Percentiles rank a stretch among this genome's conserved stretches.
phyloP scores from a whole-genome alignment of 2,888 invertebrate genomes.

The Frankliniella intonsa region DNA sequence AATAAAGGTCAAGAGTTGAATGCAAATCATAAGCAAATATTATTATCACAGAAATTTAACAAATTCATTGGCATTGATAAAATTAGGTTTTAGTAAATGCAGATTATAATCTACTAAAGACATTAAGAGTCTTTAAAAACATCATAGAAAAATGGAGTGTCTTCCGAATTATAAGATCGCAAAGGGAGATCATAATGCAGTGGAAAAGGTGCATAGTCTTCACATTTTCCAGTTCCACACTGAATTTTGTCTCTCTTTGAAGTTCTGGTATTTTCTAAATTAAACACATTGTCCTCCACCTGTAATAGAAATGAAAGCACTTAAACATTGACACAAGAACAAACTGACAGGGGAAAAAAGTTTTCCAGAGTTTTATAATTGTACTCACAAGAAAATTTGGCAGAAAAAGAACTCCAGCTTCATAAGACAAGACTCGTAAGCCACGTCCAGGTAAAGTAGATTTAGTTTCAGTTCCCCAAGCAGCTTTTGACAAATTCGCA shows the following conservation, averaged over 20 bases:
- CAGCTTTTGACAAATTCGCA: constrained; percentile 94
- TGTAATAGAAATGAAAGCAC: constrained; percentile 33
- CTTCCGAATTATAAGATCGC: constrained; percentile 61
- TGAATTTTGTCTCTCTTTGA: constrained; percentile 43
- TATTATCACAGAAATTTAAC: background rate
- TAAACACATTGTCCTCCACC: constrained; percentile 33
- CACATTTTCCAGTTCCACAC: background rate
- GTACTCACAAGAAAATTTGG: constrained; percentile 73
- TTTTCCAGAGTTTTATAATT: background rate
- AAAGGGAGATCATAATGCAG: constrained; percentile 82
- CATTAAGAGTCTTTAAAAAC: constrained; percentile 46
- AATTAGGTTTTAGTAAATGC: too few species aligned
- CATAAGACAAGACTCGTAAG: constrained; percentile 74
- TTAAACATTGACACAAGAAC: constrained; percentile 1
- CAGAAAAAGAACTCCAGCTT: constrained; percentile 83
- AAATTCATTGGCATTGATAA: background rate
- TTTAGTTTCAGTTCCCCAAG: constrained; percentile 78
- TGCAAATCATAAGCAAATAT: background rate
- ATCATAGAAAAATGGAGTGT: constrained; percentile 66
- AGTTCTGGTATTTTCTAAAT: constrained; percentile 57
- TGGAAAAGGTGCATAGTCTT: constrained; percentile 49
- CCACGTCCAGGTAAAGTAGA: constrained; percentile 50
- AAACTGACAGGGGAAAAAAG: constrained; percentile 29
- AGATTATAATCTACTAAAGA: background rate
- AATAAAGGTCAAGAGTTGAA: background rate